Evolutionary conservation across 1,140 invertebrate species (phyloP), one percentile per base, ranked within the genome.

Genomic region (Chionoecetes opilio): DNA sequence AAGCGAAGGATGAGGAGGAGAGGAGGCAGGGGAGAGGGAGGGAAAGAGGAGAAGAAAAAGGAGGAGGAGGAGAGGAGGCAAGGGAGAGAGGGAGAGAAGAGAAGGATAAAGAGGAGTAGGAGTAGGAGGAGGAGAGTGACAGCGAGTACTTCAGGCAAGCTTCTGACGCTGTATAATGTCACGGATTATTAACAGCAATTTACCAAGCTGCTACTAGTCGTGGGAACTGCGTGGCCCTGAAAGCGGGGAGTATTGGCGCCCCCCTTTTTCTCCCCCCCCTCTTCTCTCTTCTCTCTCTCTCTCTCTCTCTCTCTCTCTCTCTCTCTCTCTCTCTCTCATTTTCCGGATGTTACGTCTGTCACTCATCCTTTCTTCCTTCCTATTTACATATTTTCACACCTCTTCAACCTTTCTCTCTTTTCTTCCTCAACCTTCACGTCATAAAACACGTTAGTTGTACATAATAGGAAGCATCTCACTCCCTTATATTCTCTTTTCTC

Each of bases 251-350:
- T 75, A 26, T 75, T 17, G 26, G 53, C 21, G 53, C 26, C 8
- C 21, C 46, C 21, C 41, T 46, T 5, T 46, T 14, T 46, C 41
- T n/a, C 41, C 41, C 41, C 5, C 14, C 41, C 14, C 14, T 46
- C 41, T 46, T n/a, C 21, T 75, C 21, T 75, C 63, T 75, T 75
- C n/a, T 75, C 21, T 75, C 63, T 75, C 21, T n/a, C 63, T 75
- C 63, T 75, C 21, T 75, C 63, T 75, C n/a, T 75, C n/a, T 75
- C 63, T 75, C 63, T 75, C n/a, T 75, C n/a, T 75, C n/a, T 75
- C 63, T 53, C 63, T 75, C n/a, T 75, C n/a, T 75, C 63, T 75
- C n/a, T n/a, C n/a, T 75, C n/a, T 75, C 63, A 26, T 75, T 75
- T 75, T 26, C 63, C 63, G 21, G 21, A 26, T 75, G 46, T 75